phyloP scores from a whole-genome alignment of 2,797 vertebrate species.

The Tenualosa thibaudeaui region DNA sequence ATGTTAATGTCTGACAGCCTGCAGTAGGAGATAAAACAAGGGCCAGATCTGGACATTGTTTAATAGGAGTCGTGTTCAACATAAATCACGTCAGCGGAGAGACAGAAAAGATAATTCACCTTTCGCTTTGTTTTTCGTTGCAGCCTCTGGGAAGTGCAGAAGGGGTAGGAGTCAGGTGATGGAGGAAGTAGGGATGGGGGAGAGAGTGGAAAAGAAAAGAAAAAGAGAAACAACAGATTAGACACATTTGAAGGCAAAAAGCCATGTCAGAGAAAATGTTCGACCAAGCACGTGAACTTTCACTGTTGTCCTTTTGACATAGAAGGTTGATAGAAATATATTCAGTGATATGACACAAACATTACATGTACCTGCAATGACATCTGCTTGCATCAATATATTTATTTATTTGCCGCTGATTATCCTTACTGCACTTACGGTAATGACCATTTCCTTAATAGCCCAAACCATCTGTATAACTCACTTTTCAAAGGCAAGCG shows the following conservation, averaged over 20 bases:
- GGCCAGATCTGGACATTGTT: conserved; percentile 67
- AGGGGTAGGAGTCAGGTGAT: conserved; percentile 56
- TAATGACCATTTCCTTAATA: conserved; percentile 54
- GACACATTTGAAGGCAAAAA: conserved; percentile 43
- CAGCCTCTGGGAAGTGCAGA: conserved; percentile 83
- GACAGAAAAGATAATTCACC: conserved; percentile 88
- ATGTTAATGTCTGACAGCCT: conserved; percentile 68
- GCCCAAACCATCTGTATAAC: conserved; percentile 53
- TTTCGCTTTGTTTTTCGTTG: conserved; percentile 94
- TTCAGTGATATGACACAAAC: not conserved
- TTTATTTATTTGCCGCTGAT: conserved; percentile 1
- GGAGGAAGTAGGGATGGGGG: conserved; percentile 69
- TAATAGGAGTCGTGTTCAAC: conserved; percentile 70
- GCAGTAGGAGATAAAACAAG: conserved; percentile 65
- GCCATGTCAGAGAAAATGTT: not conserved
- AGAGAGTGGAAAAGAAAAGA: conserved; percentile 72
- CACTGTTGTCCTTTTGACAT: not conserved
- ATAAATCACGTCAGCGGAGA: conserved; percentile 76
- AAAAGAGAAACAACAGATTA: conserved; percentile 82
- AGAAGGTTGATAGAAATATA: not conserved
- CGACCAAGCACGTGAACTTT: not conserved
- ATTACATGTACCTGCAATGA: conserved; percentile 1
- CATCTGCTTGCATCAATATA: conserved; percentile 11
- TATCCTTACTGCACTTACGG: conserved; percentile 8
- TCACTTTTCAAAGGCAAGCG: conserved; percentile 48